Evolutionary conservation across 2,797 vertebrate genomes (phyloP), one percentile per base, ranked within the genome.

Genomic region (Alauda arvensis): DNA sequence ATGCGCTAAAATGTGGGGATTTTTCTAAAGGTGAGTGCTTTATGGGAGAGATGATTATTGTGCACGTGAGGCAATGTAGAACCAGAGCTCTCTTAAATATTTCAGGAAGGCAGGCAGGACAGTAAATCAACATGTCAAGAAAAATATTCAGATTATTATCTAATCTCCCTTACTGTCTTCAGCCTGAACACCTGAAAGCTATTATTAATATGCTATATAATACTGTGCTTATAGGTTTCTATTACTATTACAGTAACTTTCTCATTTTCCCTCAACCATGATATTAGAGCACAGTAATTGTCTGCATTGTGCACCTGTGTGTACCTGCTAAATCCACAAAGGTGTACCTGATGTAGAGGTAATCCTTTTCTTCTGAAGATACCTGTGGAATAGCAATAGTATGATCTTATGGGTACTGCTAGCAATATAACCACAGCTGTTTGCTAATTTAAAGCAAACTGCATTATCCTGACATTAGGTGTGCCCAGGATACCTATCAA

Each of bases 91-190:
- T 81, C 46, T 66, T 88, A 83, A 70, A 92, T 86, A 74, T 82
- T 94, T 80, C 34, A 72, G 59, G 40, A 88, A 78, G 49, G 43
- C 57, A 52, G 62, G 49, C 49, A 90, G 49, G n/a, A 48, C 48
- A 74, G 31, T 91, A 91, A 94, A 92, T 91, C 66, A 86, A 84
- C 3, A 0, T 69, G 84, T 60, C 88, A 77, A 78, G 49, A 40
- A 55, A 92, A 91, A 89, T 62, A 72, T 6, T 88, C 46, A 53
- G 33, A 70, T 85, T 91, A 84, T 90, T 93, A 63, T 85, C 70
- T 85, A 59, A 59, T 89, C 52, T 77, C 9, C n/a, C 82, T 52
- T 61, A 18, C 39, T 84, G 31, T 74, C 78, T 83, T 75, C 62
- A 52, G 45, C 24, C 56, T 51, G 75, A 88, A 69, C 45, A 61